Conservation (phyloP, 92 coral and sea anemone genomes). For the Blastomussa wellsi region DNA sequence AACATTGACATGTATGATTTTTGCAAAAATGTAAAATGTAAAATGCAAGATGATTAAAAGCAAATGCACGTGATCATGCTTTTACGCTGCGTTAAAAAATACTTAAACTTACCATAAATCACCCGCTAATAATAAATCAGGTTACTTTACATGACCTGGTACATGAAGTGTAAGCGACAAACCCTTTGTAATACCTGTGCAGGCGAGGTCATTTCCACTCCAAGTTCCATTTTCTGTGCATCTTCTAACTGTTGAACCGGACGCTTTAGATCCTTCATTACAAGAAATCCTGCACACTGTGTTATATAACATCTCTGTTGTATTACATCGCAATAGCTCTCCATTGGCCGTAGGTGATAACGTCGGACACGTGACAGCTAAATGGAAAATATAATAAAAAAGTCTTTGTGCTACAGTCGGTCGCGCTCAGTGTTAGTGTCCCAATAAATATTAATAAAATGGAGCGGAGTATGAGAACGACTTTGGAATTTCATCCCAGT, state of each 20-base stretch:
- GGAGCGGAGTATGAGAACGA: no score
- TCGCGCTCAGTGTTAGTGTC: no score
- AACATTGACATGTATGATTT: no score
- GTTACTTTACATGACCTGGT: background rate
- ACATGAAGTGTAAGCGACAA: background rate
- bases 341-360: background rate
- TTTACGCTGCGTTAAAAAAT: no score
- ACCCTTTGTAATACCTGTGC: background rate
- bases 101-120: background rate
- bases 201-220: constrained; percentile 1
- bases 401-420: no score
- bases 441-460: no score
- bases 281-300: background rate
- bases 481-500: no score
- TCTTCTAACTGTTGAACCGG: background rate
- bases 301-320: background rate
- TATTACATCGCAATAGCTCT: background rate
- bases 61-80: no score
- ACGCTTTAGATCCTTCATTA: constrained; percentile 1
- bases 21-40: no score
- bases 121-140: background rate
- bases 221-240: constrained; percentile 5
- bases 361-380: background rate
- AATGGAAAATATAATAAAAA: background rate
- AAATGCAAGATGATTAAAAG: background rate